Evolutionary conservation across 1,140 invertebrate genomes (phyloP), one percentile per base, ranked within the genome.

Genomic region (Diachasma alloeum): DNA sequence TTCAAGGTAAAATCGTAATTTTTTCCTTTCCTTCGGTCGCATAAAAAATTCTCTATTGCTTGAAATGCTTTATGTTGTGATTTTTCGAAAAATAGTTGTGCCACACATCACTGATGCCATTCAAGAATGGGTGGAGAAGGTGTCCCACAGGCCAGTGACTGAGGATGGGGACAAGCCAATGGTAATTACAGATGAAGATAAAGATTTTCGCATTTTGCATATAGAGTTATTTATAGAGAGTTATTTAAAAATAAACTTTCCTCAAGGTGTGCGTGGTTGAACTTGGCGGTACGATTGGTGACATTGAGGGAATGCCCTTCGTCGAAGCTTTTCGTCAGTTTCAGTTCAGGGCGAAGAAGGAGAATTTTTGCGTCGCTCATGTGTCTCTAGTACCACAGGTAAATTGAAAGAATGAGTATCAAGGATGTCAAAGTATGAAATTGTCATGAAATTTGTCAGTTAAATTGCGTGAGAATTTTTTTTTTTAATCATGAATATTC

Each of bases 231-330:
- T n/a, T n/a, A n/a, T n/a, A n/a, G n/a, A n/a, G 3, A 46, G 4
- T 15, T n/a, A 46, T 46, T 46, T 46, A 46, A 46, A 46, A 46
- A 46, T 46, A 46, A 46, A 46, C 44, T 53, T 0, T n/a, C n/a
- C 39, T 59, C 31, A 39, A 75, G 76, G 78, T 80, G 0, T 80
- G 79, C 39, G 96, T 97, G 73, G 92, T 98, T 37, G 96, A 98
- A 91, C 90, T 99, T 36, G 99, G 99, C 24, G 99, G 99, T 0
- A 99, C 98, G 4, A 97, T 99, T 82, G 99, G 97, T 22, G 99
- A 99, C 87, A 99, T 99, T 80, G 99, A 99, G 91, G 97, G 98
- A 59, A 99, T 99, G 98, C 96, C 97, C 15, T 99, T 99, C 91
- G 96, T 99, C 4, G 98, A 99, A 91, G 98, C 98, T n/a, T 99